phyloP scores from a whole-genome alignment of 2,113 vertebrate species.

The Burhinus bistriatus region DNA sequence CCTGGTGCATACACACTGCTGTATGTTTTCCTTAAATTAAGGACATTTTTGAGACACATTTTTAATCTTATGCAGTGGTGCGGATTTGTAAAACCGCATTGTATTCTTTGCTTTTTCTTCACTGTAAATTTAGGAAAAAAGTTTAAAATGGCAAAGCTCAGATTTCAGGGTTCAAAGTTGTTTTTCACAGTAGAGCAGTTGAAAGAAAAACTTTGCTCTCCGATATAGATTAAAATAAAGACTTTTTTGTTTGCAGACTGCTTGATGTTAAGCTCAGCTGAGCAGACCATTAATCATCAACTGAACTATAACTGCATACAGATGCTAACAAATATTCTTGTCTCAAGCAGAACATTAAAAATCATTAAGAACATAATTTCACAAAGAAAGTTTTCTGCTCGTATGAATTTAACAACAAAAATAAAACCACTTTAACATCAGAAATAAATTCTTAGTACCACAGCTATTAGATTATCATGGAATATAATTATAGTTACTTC shows the following conservation, averaged over 20 bases:
- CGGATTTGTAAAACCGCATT: not conserved
- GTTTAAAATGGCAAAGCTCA: not conserved
- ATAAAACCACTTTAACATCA: not conserved
- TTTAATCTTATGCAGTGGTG: not conserved
- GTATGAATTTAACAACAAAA: not conserved
- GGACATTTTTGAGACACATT: not conserved
- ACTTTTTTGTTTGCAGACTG: not conserved
- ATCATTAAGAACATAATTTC: not conserved
- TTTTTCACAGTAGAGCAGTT: not conserved
- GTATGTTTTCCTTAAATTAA: not conserved
- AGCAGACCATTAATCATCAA: constrained; percentile 28
- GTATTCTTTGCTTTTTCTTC: not conserved
- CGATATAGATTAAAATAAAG: not conserved
- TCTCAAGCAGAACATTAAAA: not conserved
- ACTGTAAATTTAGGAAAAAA: not conserved
- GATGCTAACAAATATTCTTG: not conserved
- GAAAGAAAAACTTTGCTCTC: constrained; percentile 1
- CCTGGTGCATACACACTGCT: not conserved
- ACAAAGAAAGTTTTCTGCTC: not conserved
- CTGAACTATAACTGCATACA: not conserved
- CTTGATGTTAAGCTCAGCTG: not conserved
- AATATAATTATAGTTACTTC: not conserved
- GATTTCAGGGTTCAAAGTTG: not conserved
- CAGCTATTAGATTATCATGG: not conserved
- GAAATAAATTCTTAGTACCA: not conserved